Conservation (phyloP, 1,140 invertebrate species). For the Temnothorax longispinosus region DNA sequence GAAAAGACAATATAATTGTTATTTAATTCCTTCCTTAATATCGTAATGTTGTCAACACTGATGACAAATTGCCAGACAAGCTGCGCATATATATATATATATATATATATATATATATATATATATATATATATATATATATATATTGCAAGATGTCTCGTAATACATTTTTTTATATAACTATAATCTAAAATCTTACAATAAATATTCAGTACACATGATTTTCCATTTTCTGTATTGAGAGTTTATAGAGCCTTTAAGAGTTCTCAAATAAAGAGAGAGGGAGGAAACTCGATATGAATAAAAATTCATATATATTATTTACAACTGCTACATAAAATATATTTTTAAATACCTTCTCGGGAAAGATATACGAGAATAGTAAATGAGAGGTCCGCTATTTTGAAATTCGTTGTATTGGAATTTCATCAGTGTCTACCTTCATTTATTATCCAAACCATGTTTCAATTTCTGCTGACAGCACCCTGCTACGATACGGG, state of each 20-base stretch:
- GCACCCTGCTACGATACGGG: not conserved
- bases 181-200: not conserved
- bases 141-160: not conserved
- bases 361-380: not conserved
- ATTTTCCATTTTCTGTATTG: conserved; percentile 27
- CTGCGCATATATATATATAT: not conserved
- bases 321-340: conserved; percentile 16
- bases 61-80: not conserved
- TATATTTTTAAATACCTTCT: not conserved
- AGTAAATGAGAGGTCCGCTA: conserved; percentile 9
- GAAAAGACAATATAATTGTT: not conserved
- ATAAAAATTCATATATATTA: conserved; percentile 1
- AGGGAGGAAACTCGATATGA: not conserved
- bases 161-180: not conserved
- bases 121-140: not conserved
- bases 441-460: conserved; percentile 22
- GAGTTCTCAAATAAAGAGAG: not conserved
- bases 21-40: not conserved
- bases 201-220: conserved; percentile 13
- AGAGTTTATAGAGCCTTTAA: not conserved
- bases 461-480: conserved; percentile 40
- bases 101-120: not conserved
- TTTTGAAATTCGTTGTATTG: conserved; percentile 15
- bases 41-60: not conserved
- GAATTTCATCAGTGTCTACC: conserved; percentile 7